Percentiles rank a stretch among this genome's conserved stretches.
Conservation (phyloP, 2,888 invertebrate genomes). For the Ernsta delagoae region DNA sequence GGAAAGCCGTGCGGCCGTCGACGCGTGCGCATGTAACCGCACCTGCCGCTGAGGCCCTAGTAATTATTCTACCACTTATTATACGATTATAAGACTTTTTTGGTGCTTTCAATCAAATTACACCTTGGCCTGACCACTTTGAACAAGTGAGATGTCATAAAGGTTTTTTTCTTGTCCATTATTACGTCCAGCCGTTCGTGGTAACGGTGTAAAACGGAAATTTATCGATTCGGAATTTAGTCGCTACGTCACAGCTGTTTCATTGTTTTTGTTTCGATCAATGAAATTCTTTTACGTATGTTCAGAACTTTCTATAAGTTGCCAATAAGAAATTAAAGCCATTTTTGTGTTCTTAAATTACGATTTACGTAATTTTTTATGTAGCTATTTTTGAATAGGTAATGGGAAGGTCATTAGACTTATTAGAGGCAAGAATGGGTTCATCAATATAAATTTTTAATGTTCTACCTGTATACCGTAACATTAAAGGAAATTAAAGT, state of each 20-base stretch:
- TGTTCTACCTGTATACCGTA: too few relatives aligned
- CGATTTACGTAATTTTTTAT: too few relatives aligned
- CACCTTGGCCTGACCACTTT: slow-evolving; percentile 79
- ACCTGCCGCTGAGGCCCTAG: slow-evolving; percentile 81
- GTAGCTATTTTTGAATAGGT: too few relatives aligned
- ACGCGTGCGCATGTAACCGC: slow-evolving; percentile 65
- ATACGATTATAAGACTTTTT: slow-evolving; percentile 84
- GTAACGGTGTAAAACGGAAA: slow-evolving; percentile 71
- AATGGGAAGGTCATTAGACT: too few relatives aligned
- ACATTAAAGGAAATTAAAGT: background rate
- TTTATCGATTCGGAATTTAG: slow-evolving; percentile 35
- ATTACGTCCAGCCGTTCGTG: slow-evolving; percentile 59
- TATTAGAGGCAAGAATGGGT: too few relatives aligned
- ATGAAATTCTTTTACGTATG: background rate
- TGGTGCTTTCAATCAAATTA: slow-evolving; percentile 85
- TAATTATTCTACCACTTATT: slow-evolving; percentile 84
- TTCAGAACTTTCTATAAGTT: background rate
- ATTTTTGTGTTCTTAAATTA: too few relatives aligned
- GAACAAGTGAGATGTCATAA: slow-evolving; percentile 83
- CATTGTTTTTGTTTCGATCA: background rate
- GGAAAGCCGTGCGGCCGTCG: slow-evolving; percentile 48
- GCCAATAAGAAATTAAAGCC: background rate
- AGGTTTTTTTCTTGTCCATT: slow-evolving; percentile 61
- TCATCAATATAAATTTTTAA: too few relatives aligned
- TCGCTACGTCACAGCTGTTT: slow-evolving; percentile 38